Evolutionary conservation across 2,888 invertebrate species (phyloP).

Genomic region (Tiliacea aurago): DNA sequence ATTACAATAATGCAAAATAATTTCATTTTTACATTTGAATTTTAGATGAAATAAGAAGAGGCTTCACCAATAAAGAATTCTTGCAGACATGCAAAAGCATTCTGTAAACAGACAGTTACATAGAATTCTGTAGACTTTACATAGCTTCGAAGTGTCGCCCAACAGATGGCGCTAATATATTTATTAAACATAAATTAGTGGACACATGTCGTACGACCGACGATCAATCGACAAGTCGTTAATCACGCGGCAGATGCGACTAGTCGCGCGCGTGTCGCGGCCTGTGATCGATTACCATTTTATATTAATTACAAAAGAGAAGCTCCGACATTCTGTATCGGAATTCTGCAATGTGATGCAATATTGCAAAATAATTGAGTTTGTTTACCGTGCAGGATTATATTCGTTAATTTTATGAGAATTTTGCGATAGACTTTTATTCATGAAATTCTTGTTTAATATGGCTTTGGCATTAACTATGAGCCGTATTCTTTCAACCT

Average conservation of each 20-base stretch:
- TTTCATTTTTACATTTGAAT: conserved; percentile 38
- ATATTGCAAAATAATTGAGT: conserved; percentile 48
- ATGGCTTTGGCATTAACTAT: not conserved
- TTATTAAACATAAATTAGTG: conserved; percentile 46
- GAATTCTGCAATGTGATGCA: conserved; percentile 10
- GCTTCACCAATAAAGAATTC: not conserved
- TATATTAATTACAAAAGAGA: conserved; percentile 54
- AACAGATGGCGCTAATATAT: conserved; percentile 50
- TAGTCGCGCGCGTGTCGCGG: conserved; percentile 36
- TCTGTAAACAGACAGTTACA: not conserved
- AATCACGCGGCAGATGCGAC: conserved; percentile 62
- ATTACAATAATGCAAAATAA: conserved; percentile 38
- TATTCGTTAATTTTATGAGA: conserved; percentile 4
- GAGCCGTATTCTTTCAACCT: not conserved
- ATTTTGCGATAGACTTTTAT: not conserved
- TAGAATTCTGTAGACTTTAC: not conserved
- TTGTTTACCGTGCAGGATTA: not conserved
- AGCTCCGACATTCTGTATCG: conserved; percentile 3
- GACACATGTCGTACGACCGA: conserved; percentile 4
- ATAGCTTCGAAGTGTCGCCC: conserved; percentile 1
- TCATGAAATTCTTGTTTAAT: not conserved
- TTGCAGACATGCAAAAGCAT: not conserved
- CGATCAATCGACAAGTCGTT: conserved; percentile 56
- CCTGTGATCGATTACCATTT: conserved; percentile 56
- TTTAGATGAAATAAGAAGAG: conserved; percentile 8